Conservation (phyloP, 2,113 vertebrate species). For the Psilopsiagon aurifrons region DNA sequence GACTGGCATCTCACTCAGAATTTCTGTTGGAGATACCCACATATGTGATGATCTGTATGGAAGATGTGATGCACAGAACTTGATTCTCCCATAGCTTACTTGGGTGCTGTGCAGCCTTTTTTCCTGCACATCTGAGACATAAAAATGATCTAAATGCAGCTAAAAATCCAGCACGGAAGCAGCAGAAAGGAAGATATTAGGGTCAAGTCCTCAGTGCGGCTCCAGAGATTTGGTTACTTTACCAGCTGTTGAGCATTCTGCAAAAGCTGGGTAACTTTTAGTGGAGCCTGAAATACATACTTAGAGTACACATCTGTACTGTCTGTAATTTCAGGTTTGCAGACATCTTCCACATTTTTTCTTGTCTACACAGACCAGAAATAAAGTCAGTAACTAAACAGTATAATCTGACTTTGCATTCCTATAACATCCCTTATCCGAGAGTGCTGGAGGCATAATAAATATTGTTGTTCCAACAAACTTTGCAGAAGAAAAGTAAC, state of each 20-base stretch:
- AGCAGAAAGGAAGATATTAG: neutral
- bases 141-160: neutral
- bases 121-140: neutral
- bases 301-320: neutral
- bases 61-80: neutral
- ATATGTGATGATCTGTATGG: neutral
- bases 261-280: neutral
- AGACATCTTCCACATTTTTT: neutral
- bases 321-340: neutral
- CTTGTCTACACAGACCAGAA: neutral
- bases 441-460: neutral
- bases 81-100: neutral
- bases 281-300: neutral
- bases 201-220: neutral
- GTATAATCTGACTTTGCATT: neutral
- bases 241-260: neutral
- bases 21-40: neutral
- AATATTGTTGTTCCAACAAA: neutral
- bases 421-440: neutral
- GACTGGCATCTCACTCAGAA: neutral
- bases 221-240: neutral
- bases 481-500: neutral
- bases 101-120: neutral
- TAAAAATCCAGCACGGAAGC: neutral
- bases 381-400: neutral